Percentiles rank a stretch among this genome's conserved stretches.
Conservation (phyloP, 2,888 invertebrate genomes). For the Temnothorax ravouxi region DNA sequence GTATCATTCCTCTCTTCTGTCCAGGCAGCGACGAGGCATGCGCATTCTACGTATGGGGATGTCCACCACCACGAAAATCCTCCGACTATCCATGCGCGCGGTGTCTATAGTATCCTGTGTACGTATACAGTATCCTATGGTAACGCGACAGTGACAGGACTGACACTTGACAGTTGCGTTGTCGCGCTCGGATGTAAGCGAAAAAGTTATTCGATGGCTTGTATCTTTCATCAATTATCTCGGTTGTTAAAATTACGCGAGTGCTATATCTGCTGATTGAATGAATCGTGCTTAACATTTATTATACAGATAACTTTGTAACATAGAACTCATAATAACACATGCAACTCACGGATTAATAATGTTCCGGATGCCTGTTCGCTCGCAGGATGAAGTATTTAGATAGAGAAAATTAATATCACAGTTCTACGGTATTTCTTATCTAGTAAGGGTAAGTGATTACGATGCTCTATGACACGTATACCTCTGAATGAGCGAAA, state of each 20-base stretch:
- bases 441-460: not conserved
- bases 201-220: not conserved
- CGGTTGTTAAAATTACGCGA: not conserved
- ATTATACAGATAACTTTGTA: not conserved
- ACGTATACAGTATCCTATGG: not conserved
- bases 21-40: not conserved
- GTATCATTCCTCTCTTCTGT: not conserved
- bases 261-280: not conserved
- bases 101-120: not conserved
- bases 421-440: not conserved
- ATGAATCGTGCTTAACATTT: not conserved
- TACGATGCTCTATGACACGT: not conserved
- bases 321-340: not conserved
- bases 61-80: not conserved
- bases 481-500: not conserved
- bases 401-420: not conserved
- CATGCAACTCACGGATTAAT: not conserved
- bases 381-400: not conserved
- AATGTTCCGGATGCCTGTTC: not conserved
- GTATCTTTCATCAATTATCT: not conserved
- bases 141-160: not conserved
- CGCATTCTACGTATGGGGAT: not conserved
- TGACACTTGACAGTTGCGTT: not conserved
- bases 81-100: not conserved
- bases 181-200: not conserved